Evolutionary conservation across 2,797 vertebrate species (phyloP).

Genomic region (Sardinella longiceps): DNA sequence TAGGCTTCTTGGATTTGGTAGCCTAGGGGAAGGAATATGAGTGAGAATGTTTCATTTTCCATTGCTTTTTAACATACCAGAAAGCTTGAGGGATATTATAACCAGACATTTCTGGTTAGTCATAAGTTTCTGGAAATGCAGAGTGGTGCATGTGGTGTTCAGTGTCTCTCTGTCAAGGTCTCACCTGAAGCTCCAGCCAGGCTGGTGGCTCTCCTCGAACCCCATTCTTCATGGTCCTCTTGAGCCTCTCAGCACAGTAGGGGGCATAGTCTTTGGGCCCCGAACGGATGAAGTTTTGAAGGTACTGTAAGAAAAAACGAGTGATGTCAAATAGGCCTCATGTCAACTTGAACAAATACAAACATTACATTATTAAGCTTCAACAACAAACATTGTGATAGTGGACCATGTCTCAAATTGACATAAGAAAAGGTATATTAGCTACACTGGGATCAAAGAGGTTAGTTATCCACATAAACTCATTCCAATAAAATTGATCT

Average conservation of each 20-base stretch:
- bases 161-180: not conserved
- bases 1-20: conserved; percentile 88
- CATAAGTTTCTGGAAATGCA: not conserved
- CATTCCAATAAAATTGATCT: not conserved
- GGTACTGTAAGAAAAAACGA: conserved; percentile 74
- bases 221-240: conserved; percentile 84
- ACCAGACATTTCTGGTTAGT: not conserved
- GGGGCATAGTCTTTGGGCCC: conserved; percentile 81
- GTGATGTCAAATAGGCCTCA: not conserved
- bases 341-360: not conserved
- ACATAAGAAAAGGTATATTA: not conserved
- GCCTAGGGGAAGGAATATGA: conserved; percentile 71
- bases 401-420: not conserved
- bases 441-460: not conserved
- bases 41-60: not conserved
- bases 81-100: not conserved
- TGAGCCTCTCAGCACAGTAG: conserved; percentile 86
- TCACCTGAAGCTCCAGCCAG: conserved; percentile 95
- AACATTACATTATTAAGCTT: not conserved
- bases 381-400: not conserved
- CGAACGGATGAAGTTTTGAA: conserved; percentile 87
- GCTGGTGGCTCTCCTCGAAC: conserved; percentile 86
- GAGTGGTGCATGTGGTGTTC: not conserved
- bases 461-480: not conserved
- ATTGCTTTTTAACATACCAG: too few relatives aligned